Conservation (phyloP, 2,888 invertebrate genomes). For the Tetranychus truncatus region DNA sequence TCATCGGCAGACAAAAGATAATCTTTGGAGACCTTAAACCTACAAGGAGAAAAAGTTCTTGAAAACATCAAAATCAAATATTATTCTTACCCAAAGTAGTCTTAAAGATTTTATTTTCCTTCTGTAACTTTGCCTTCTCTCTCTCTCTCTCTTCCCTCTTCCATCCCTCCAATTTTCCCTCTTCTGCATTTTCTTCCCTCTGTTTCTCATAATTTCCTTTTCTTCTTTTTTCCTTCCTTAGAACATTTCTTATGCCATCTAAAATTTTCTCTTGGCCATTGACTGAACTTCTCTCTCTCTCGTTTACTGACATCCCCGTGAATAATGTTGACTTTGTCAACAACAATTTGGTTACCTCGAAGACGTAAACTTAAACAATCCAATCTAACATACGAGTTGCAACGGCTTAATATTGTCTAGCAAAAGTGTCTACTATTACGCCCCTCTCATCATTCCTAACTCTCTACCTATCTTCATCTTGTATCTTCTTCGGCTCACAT, state of each 20-base stretch:
- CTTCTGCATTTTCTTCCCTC: background rate
- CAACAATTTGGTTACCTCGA: background rate
- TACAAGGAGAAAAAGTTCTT: background rate
- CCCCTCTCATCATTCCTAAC: background rate
- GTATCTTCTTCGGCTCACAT: background rate
- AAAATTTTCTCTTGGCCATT: background rate
- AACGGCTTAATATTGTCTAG: background rate
- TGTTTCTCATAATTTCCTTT: background rate
- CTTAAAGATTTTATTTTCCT: background rate
- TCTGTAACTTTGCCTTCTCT: background rate
- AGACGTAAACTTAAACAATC: background rate
- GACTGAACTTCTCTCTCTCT: background rate
- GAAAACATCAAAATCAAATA: background rate
- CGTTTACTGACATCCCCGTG: background rate
- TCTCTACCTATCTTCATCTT: background rate
- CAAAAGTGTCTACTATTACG: background rate
- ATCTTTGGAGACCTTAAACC: background rate
- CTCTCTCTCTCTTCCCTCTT: background rate
- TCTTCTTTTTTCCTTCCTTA: background rate
- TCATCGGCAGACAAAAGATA: background rate
- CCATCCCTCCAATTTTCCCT: background rate
- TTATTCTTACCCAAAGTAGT: background rate
- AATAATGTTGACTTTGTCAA: background rate
- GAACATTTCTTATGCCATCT: background rate
- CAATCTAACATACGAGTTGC: background rate